Evolutionary conservation across 2,797 vertebrate genomes (phyloP).

Genomic region (Aphelocoma californica): DNA sequence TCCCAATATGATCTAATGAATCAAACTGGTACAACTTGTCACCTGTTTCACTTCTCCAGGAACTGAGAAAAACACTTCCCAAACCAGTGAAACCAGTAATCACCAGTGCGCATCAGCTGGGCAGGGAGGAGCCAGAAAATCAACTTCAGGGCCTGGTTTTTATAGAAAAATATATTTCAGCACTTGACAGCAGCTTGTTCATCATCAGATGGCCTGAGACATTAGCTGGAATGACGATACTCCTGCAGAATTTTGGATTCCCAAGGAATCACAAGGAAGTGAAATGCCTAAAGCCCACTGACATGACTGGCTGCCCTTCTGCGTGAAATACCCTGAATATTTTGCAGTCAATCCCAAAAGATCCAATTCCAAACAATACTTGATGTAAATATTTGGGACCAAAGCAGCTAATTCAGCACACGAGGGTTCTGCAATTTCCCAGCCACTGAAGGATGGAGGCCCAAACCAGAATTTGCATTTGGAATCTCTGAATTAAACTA

Average conservation of each 20-base stretch:
- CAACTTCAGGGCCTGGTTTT: background rate
- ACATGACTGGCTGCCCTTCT: background rate
- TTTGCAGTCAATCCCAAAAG: background rate
- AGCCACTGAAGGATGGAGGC: background rate
- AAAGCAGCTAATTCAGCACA: background rate
- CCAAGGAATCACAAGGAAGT: background rate
- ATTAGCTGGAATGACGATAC: background rate
- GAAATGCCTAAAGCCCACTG: accelerated
- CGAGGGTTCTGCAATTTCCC: background rate
- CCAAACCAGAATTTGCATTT: background rate
- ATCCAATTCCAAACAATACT: background rate
- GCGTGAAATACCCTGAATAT: background rate
- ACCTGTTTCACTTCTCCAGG: background rate
- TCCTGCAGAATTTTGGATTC: background rate
- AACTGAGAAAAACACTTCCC: background rate
- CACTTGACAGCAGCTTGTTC: background rate
- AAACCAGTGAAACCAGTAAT: background rate
- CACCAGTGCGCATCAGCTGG: accelerated
- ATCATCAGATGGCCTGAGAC: background rate
- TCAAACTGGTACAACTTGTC: background rate
- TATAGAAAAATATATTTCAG: background rate
- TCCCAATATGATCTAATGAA: background rate
- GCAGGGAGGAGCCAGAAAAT: background rate
- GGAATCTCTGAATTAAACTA: background rate
- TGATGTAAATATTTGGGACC: background rate